Percentiles rank a stretch among this genome's conserved stretches.
phyloP scores from a whole-genome alignment of 1,140 invertebrate genomes.

The Brachionus paranguensis region DNA sequence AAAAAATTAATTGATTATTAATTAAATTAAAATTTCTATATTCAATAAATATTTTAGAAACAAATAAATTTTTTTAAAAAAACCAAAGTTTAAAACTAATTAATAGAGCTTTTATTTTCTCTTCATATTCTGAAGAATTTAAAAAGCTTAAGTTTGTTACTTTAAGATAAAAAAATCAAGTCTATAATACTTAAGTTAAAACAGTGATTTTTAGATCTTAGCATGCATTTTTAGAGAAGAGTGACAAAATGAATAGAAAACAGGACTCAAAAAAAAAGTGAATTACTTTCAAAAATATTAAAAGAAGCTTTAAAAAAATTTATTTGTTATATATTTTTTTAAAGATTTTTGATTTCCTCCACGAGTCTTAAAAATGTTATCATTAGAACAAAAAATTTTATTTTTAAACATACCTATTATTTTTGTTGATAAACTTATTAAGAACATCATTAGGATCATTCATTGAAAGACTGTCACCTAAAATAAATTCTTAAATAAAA shows the following conservation, averaged over 20 bases:
- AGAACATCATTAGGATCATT: slow-evolving; percentile 35
- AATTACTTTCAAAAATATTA: background rate
- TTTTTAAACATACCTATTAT: slow-evolving; percentile 2
- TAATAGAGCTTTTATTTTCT: background rate
- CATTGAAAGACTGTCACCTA: slow-evolving; percentile 29
- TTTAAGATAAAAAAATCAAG: background rate
- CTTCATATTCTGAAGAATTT: background rate
- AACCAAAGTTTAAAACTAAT: background rate
- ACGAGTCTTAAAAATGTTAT: slow-evolving; percentile 31
- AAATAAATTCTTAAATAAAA: background rate
- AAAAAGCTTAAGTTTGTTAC: background rate
- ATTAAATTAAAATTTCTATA: background rate
- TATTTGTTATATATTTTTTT: slow-evolving; percentile 7
- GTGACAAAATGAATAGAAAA: background rate
- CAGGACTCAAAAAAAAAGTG: background rate
- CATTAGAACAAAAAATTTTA: background rate
- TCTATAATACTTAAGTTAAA: background rate
- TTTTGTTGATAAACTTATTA: slow-evolving; percentile 32
- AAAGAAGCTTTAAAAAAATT: background rate
- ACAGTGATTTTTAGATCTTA: background rate
- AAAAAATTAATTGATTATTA: background rate
- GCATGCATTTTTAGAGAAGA: background rate
- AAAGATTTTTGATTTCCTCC: slow-evolving; percentile 35
- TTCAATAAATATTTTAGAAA: background rate
- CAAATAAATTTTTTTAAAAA: slow-evolving; percentile 4